phyloP scores from a whole-genome alignment of 2,797 vertebrate species.

The Cyprinodon diabolis region DNA sequence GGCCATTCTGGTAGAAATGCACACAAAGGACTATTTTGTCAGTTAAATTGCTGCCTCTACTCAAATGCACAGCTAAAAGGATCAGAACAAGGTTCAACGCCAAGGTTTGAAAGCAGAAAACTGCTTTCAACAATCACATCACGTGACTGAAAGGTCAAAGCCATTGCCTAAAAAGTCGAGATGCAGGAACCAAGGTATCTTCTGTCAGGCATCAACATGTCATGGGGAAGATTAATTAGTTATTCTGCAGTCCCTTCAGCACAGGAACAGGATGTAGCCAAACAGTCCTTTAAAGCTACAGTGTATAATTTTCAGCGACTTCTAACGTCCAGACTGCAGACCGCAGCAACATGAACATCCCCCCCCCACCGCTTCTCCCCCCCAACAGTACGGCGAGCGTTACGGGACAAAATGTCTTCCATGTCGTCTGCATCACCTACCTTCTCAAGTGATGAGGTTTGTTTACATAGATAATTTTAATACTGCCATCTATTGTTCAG shows the following conservation, averaged over 20 bases:
- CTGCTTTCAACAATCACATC: not conserved
- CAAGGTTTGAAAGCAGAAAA: not conserved
- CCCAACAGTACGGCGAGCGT: too few relatives aligned
- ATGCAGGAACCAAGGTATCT: not conserved
- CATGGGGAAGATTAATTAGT: too few relatives aligned
- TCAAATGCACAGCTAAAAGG: slow-evolving; percentile 10
- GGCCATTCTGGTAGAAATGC: slow-evolving; percentile 46
- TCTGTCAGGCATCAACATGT: not conserved
- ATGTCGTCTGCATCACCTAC: too few relatives aligned
- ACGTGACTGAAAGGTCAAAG: not conserved
- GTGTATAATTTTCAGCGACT: too few relatives aligned
- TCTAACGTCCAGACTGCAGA: too few relatives aligned
- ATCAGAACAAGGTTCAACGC: not conserved
- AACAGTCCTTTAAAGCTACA: not conserved
- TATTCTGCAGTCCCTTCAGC: not conserved
- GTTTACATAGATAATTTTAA: too few relatives aligned
- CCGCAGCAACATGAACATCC: too few relatives aligned
- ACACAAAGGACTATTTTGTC: slow-evolving; percentile 35
- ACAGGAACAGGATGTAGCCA: not conserved
- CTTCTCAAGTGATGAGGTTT: too few relatives aligned
- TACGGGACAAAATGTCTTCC: too few relatives aligned
- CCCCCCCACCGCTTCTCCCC: too few relatives aligned
- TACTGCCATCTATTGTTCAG: too few relatives aligned
- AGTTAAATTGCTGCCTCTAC: slow-evolving; percentile 10
- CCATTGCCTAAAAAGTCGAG: not conserved